A percentile compares a stretch with the other conserved stretches of the same genome.
These are phyloP conservation scores for Halcyon badia DNA, from an alignment of 2,797 vertebrate species.

Conservation along the genomic window DNA sequence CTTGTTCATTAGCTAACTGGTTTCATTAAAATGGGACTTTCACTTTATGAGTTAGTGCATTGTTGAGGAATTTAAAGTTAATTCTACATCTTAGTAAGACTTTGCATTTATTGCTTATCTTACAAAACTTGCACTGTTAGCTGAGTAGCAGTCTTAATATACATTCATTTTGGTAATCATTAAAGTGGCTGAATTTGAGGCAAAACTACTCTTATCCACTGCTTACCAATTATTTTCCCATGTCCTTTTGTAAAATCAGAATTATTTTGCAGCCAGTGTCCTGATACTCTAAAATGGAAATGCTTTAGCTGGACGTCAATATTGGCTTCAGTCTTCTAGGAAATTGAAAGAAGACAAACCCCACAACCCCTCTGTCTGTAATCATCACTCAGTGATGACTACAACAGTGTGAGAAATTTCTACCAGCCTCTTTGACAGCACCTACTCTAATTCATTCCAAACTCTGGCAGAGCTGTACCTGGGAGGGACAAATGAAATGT, in stretches of 20 bases:
- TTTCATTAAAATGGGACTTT: background rate
- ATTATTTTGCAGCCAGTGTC: background rate
- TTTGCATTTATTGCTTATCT: background rate
- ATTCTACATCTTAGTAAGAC: background rate
- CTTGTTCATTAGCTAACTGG: background rate
- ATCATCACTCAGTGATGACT: background rate
- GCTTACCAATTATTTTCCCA: background rate
- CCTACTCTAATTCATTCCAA: background rate
- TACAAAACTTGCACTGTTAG: background rate
- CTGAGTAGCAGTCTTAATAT: background rate
- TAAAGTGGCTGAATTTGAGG: background rate
- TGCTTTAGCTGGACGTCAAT: background rate
- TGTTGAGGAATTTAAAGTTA: background rate
- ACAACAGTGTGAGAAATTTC: background rate
- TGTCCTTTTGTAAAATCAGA: background rate
- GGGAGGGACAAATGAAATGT: background rate
- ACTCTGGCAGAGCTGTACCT: background rate
- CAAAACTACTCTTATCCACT: background rate
- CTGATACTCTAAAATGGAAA: background rate
- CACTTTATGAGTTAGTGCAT: background rate
- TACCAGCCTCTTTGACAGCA: background rate
- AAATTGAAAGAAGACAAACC: background rate
- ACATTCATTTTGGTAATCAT: background rate
- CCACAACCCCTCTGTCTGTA: background rate
- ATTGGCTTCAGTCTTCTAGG: background rate